A percentile compares a stretch with the other conserved stretches of the same genome.
Conservation (phyloP, 2,888 invertebrate species). For the Neoitamus cyanurus region DNA sequence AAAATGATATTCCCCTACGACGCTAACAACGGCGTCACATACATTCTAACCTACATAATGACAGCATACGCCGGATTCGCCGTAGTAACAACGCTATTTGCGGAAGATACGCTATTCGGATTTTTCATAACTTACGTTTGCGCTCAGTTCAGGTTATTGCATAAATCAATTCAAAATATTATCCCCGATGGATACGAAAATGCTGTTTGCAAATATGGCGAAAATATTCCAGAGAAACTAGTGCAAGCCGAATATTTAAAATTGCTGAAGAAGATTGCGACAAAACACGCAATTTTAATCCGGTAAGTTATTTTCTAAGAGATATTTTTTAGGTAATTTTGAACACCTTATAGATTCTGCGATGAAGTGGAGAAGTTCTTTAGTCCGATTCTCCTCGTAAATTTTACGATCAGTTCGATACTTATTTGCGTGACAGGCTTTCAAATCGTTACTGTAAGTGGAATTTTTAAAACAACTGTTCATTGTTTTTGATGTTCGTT, state of each 20-base stretch:
- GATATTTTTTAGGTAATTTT: neutral
- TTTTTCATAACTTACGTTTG: conserved; percentile 64
- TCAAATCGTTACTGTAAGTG: conserved; percentile 62
- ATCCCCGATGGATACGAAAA: conserved; percentile 53
- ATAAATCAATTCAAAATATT: conserved; percentile 59
- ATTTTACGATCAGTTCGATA: conserved; percentile 63
- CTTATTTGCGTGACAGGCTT: conserved; percentile 66
- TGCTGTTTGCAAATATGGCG: conserved; percentile 47
- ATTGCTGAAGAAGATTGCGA: conserved; percentile 57
- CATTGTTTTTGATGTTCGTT: neutral
- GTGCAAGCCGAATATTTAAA: conserved; percentile 54
- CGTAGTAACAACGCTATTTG: conserved; percentile 64
- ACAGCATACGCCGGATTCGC: conserved; percentile 63
- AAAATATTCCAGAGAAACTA: conserved; percentile 24
- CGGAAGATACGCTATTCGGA: conserved; percentile 65
- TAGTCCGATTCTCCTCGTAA: conserved; percentile 63
- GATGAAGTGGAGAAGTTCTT: conserved; percentile 61
- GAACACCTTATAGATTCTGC: conserved; percentile 58
- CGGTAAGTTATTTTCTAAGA: conserved; percentile 55
- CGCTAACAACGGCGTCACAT: conserved; percentile 59
- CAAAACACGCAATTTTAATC: conserved; percentile 60
- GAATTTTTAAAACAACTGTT: neutral
- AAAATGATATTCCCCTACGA: conserved; percentile 64
- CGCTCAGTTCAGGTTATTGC: conserved; percentile 62
- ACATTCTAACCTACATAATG: conserved; percentile 62